Percentiles rank a stretch among this genome's conserved stretches.
Evolutionary conservation across 2,113 vertebrate species (phyloP).

Genomic region (Calidris pygmaea): DNA sequence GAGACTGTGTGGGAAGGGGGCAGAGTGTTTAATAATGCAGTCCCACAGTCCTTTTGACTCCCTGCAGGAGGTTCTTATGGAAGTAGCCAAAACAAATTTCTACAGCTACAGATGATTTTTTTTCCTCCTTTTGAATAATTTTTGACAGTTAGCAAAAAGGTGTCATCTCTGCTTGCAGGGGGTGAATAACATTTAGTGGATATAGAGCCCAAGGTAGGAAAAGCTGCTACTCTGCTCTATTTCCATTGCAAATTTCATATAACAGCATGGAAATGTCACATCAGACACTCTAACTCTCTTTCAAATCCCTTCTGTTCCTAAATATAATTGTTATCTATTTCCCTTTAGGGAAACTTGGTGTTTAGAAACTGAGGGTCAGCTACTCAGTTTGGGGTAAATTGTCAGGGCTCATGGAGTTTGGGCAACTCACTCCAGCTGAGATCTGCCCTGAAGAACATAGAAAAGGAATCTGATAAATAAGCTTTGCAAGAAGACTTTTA

Average conservation of each 20-base stretch:
- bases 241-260: conserved; percentile 27
- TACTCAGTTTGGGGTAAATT: not conserved
- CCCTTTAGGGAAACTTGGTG: not conserved
- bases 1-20: not conserved
- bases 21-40: not conserved
- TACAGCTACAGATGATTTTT: not conserved
- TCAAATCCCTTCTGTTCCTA: not conserved
- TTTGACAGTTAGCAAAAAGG: not conserved
- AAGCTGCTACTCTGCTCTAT: not conserved
- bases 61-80: not conserved
- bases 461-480: not conserved
- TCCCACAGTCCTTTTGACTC: not conserved
- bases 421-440: not conserved
- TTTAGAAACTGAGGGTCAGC: not conserved
- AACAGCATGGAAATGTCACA: not conserved
- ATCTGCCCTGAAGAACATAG: not conserved
- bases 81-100: not conserved
- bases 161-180: not conserved
- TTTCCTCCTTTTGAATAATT: not conserved
- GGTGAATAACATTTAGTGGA: not conserved
- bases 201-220: not conserved
- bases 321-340: not conserved
- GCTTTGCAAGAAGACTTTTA: not conserved
- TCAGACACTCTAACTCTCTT: not conserved
- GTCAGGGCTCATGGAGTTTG: not conserved